A percentile compares a stretch with the other conserved stretches of the same genome.
Evolutionary conservation across 2,797 vertebrate genomes (phyloP).

Genomic region (Enteromius fasciolatus): DNA sequence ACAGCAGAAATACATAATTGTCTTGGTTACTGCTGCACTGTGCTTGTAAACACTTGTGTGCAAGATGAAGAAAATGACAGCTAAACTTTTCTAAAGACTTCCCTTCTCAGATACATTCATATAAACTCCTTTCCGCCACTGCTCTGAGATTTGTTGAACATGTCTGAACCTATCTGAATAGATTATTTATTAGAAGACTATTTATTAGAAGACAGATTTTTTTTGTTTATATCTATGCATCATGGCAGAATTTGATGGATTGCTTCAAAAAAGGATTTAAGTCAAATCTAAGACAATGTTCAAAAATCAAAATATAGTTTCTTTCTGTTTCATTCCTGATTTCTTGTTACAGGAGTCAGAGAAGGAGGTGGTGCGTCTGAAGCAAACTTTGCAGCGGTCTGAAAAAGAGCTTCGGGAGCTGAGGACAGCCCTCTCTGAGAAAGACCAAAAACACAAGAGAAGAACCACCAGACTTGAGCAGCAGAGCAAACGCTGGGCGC

Average conservation of each 20-base stretch:
- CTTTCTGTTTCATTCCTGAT: neutral
- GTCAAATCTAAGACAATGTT: too few relatives aligned
- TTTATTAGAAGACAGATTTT: too few relatives aligned
- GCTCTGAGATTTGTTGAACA: neutral
- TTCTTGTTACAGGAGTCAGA: constrained; percentile 68
- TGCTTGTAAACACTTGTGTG: too few relatives aligned
- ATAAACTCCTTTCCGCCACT: too few relatives aligned
- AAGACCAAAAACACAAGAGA: constrained; percentile 51
- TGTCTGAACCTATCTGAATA: neutral
- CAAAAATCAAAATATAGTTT: neutral
- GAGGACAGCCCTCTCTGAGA: constrained; percentile 61
- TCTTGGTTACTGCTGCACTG: too few relatives aligned
- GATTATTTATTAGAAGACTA: neutral
- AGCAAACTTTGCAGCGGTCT: constrained; percentile 59
- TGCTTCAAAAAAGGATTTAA: neutral
- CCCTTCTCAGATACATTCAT: too few relatives aligned
- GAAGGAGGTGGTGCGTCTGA: constrained; percentile 49
- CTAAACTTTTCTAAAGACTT: too few relatives aligned
- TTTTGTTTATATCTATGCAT: neutral
- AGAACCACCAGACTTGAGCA: constrained; percentile 64
- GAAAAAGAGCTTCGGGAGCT: constrained; percentile 67
- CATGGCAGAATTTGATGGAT: neutral
- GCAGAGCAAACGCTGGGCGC: constrained; percentile 60
- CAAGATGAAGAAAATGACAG: too few relatives aligned
- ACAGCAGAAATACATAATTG: too few relatives aligned